Evolutionary conservation across 2,888 invertebrate genomes (phyloP).

Genomic region (Drosophila rellima): DNA sequence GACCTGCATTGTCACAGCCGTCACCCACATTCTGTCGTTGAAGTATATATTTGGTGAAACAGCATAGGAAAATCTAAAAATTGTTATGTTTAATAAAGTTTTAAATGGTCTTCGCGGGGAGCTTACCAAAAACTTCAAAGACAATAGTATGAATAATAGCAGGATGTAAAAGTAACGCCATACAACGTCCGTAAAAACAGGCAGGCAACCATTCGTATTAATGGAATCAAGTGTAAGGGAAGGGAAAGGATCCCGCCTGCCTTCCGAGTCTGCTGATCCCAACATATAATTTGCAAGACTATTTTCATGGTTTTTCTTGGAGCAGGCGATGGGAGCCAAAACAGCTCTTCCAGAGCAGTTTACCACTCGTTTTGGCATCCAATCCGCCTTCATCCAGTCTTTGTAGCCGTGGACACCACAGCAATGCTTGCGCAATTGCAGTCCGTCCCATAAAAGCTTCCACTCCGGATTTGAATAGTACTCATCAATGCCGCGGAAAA

Average conservation of each 20-base stretch:
- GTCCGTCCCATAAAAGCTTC: conserved; percentile 84
- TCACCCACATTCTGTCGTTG: conserved; percentile 60
- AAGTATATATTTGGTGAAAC: conserved; percentile 71
- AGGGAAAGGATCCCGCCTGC: conserved; percentile 34
- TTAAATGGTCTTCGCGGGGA: background rate
- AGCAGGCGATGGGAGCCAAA: conserved; percentile 82
- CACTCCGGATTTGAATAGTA: conserved; percentile 84
- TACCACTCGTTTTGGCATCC: conserved; percentile 67
- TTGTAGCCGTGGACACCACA: conserved; percentile 83
- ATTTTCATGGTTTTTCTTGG: conserved; percentile 56
- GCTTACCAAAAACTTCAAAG: conserved; percentile 72
- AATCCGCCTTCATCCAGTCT: conserved; percentile 83
- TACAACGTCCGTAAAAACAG: conserved; percentile 48
- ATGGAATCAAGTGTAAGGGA: conserved; percentile 70
- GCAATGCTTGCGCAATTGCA: conserved; percentile 82
- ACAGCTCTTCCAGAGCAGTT: conserved; percentile 27
- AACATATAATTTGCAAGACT: conserved; percentile 63
- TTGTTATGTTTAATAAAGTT: background rate
- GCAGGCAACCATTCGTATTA: conserved; percentile 75
- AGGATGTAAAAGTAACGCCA: conserved; percentile 65
- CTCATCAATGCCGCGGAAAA: conserved; percentile 82
- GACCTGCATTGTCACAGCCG: conserved; percentile 51
- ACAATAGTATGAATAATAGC: conserved; percentile 53
- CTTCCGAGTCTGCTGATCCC: background rate
- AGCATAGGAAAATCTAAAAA: conserved; percentile 56